phyloP scores from a whole-genome alignment of 2,113 vertebrate genomes.

The Nipponia nippon region DNA sequence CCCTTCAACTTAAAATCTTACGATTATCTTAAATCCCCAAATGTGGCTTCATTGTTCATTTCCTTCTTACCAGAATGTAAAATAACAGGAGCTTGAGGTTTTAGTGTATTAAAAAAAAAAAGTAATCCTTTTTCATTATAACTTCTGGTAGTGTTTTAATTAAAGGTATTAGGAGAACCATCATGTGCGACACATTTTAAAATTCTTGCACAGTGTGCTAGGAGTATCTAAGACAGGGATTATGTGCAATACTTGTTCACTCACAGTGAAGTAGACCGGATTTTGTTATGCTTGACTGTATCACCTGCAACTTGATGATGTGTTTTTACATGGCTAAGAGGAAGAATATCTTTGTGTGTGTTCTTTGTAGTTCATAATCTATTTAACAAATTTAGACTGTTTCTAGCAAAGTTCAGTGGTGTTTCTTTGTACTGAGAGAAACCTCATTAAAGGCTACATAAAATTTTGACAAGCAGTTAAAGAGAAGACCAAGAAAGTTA shows the following conservation, averaged over 20 bases:
- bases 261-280: background rate
- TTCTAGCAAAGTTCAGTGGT: background rate
- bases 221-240: background rate
- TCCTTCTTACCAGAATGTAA: conserved; percentile 14
- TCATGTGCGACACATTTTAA: background rate
- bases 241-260: background rate
- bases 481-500: background rate
- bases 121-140: conserved; percentile 52
- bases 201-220: background rate
- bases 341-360: background rate
- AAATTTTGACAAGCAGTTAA: background rate
- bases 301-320: background rate
- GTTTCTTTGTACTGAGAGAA: background rate
- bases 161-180: conserved; percentile 33
- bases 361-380: background rate
- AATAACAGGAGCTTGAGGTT: conserved; percentile 14
- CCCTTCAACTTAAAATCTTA: conserved; percentile 31
- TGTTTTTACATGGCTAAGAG: background rate
- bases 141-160: conserved; percentile 58
- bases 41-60: conserved; percentile 32
- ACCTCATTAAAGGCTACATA: background rate
- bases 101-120: conserved; percentile 13
- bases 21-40: conserved; percentile 1
- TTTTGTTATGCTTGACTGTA: background rate
- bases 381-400: background rate